phyloP scores from a whole-genome alignment of 2,888 invertebrate species.

The Hemaris fuciformis region DNA sequence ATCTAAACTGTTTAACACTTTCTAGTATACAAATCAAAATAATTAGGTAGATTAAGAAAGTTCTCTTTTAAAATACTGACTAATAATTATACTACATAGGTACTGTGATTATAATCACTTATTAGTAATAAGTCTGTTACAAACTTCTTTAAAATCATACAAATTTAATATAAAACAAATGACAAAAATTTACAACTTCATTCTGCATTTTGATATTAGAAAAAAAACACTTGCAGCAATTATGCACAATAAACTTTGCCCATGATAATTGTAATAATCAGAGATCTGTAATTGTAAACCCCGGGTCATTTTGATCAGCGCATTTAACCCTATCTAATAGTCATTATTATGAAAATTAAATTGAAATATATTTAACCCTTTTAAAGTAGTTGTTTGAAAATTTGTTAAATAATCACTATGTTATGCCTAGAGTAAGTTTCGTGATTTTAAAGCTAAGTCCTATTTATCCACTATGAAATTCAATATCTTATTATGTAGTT shows the following conservation, averaged over 20 bases:
- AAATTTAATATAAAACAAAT: conserved; percentile 26
- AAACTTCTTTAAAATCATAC: conserved; percentile 30
- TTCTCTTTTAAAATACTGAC: conserved; percentile 67
- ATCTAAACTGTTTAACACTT: neutral
- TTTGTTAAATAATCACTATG: conserved; percentile 52
- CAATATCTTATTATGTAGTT: conserved; percentile 14
- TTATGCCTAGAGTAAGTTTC: conserved; percentile 63
- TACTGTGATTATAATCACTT: conserved; percentile 68
- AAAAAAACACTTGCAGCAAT: neutral
- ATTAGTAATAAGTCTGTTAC: conserved; percentile 62
- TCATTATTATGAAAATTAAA: conserved; percentile 37
- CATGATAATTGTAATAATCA: neutral
- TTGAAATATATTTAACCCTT: conserved; percentile 49
- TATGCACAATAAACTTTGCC: neutral
- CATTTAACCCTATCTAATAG: conserved; percentile 18
- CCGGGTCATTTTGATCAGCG: neutral
- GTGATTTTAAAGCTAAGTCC: conserved; percentile 66
- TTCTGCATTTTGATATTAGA: neutral
- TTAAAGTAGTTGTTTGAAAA: conserved; percentile 59
- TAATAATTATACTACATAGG: conserved; percentile 54
- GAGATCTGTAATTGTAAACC: neutral
- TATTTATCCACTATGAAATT: conserved; percentile 55
- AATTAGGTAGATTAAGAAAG: conserved; percentile 60
- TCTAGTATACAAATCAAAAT: conserved; percentile 17
- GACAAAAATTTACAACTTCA: conserved; percentile 40